A percentile compares a stretch with the other conserved stretches of the same genome.
phyloP scores from a whole-genome alignment of 2,113 vertebrate genomes.

The Cynopterus brachyotis region DNA sequence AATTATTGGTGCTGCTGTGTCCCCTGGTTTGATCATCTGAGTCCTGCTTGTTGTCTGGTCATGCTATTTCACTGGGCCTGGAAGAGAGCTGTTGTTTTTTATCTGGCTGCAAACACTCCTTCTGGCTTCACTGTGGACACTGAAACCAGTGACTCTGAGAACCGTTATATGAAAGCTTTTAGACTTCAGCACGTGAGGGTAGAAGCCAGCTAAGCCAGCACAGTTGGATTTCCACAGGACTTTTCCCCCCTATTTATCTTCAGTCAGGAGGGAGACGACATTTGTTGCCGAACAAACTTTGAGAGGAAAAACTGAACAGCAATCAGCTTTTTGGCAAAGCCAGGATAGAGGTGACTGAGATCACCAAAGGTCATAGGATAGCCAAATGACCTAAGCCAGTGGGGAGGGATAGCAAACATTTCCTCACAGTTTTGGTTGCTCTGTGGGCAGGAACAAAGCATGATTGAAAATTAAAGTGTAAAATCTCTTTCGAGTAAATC shows the following conservation, averaged over 20 bases:
- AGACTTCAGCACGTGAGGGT: neutral
- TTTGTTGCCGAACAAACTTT: neutral
- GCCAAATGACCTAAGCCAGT: neutral
- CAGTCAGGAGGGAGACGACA: neutral
- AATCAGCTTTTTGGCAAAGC: neutral
- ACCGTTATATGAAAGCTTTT: fast-evolving
- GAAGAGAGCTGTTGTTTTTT: neutral
- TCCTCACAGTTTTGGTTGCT: neutral
- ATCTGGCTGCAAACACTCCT: neutral
- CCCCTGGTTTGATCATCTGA: neutral
- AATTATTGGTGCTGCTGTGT: neutral
- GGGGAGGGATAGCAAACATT: neutral
- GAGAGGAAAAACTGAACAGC: neutral
- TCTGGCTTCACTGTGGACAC: neutral
- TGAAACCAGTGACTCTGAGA: neutral
- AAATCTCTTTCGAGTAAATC: constrained; percentile 67
- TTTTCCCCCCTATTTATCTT: neutral
- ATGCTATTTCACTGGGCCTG: fast-evolving
- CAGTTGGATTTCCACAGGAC: neutral
- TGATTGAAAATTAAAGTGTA: constrained; percentile 67
- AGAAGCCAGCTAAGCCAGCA: neutral
- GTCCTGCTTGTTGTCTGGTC: neutral
- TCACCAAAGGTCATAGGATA: neutral
- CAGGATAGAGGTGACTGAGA: neutral
- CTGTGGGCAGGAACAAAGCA: constrained; percentile 7